These are phyloP conservation scores for Drosophila subsilvestris DNA, from an alignment of 2,888 invertebrate genomes.

Conservation along the genomic window DNA sequence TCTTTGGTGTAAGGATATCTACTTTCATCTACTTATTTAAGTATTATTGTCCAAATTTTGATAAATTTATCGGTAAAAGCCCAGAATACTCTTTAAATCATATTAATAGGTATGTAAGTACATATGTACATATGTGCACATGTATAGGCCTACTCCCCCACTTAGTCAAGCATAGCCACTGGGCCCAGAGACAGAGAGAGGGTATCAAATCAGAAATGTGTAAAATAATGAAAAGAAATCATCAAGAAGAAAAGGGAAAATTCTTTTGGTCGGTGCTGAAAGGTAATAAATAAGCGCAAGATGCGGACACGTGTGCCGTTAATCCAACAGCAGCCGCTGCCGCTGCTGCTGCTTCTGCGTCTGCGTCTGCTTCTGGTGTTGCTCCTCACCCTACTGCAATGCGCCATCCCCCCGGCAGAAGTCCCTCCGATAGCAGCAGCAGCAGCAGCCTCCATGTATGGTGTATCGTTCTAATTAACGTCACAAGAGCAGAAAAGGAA, in stretches of 20 bases:
- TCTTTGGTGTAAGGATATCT: too few relatives aligned
- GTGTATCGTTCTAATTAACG: conserved; percentile 77
- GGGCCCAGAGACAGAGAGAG: conserved; percentile 4
- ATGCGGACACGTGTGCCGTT: conserved; percentile 77
- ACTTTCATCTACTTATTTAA: too few relatives aligned
- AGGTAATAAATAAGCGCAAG: conserved; percentile 75
- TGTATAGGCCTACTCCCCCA: neutral
- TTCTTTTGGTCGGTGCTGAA: conserved; percentile 61
- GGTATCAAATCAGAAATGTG: conserved; percentile 23
- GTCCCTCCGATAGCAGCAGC: conserved; percentile 33
- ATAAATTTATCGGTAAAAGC: too few relatives aligned
- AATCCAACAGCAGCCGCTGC: conserved; percentile 54
- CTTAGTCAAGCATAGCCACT: too few relatives aligned
- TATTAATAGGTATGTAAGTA: too few relatives aligned
- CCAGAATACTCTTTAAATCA: too few relatives aligned
- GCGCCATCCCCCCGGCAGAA: conserved; percentile 18
- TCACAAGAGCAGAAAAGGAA: conserved; percentile 51
- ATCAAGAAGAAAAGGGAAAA: conserved; percentile 45
- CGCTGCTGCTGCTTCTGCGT: conserved; percentile 11
- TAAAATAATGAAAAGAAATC: conserved; percentile 19
- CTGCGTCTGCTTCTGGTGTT: neutral
- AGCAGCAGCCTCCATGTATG: conserved; percentile 60
- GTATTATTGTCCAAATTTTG: too few relatives aligned
- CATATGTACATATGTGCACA: too few relatives aligned
- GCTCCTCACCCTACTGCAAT: neutral